phyloP scores from a whole-genome alignment of 1,140 invertebrate species.

The Platyscapa corneri region DNA sequence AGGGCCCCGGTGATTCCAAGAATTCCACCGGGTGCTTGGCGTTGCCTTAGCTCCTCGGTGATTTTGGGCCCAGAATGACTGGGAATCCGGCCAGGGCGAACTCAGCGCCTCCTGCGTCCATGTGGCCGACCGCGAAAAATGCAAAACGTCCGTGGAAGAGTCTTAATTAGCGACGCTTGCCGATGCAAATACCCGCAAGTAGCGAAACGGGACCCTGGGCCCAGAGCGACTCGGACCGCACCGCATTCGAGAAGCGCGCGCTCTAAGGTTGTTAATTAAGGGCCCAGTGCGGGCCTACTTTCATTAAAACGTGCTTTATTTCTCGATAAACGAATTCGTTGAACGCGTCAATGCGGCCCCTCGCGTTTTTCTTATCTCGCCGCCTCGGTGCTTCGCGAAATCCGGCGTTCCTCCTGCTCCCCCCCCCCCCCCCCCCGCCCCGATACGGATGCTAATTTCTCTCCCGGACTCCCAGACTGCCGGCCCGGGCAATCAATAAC shows the following conservation, averaged over 20 bases:
- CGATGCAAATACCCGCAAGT: background rate
- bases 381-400: background rate
- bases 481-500: background rate
- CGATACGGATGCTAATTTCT: background rate
- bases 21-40: too few species aligned
- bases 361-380: background rate
- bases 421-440: too few species aligned
- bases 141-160: too few species aligned
- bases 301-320: constrained; percentile 44
- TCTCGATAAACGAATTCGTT: constrained; percentile 38
- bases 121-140: too few species aligned
- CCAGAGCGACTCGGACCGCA: constrained; percentile 29
- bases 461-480: too few species aligned
- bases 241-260: background rate
- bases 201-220: background rate
- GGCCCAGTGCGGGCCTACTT: constrained; percentile 5
- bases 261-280: constrained; percentile 36
- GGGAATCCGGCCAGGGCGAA: too few species aligned
- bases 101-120: too few species aligned
- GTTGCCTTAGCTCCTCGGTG: too few species aligned
- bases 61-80: too few species aligned
- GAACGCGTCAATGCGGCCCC: background rate
- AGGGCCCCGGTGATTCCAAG: too few species aligned
- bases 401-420: background rate
- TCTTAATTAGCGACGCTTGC: constrained; percentile 51